Evolutionary conservation across 2,888 invertebrate species (phyloP).

Genomic region (Lacanobia wlatinum): DNA sequence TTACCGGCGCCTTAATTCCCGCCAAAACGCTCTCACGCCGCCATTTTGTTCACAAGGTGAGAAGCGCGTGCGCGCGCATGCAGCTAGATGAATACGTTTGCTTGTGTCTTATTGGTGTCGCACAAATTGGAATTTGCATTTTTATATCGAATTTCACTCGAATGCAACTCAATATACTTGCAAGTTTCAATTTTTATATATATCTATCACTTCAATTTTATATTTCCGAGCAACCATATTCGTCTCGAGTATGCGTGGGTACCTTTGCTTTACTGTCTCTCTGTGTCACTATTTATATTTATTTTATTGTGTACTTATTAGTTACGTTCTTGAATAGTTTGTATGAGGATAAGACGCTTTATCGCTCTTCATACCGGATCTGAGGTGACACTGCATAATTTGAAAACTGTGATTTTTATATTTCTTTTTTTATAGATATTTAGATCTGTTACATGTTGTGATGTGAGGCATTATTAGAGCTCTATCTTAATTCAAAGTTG

Average conservation of each 20-base stretch:
- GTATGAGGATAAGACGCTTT: conserved; percentile 82
- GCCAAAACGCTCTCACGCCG: conserved; percentile 88
- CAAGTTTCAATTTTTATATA: conserved; percentile 53
- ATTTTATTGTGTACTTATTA: conserved; percentile 89
- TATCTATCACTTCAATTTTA: conserved; percentile 51
- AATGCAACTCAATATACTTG: conserved; percentile 52
- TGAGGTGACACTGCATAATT: conserved; percentile 90
- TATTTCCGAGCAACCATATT: conserved; percentile 78
- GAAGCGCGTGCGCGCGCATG: conserved; percentile 86
- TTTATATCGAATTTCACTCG: conserved; percentile 52
- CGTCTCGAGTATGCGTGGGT: conserved; percentile 82
- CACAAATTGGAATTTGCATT: conserved; percentile 60
- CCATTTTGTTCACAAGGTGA: conserved; percentile 91
- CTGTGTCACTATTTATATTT: conserved; percentile 86
- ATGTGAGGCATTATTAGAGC: conserved; percentile 80
- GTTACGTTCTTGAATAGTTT: conserved; percentile 82
- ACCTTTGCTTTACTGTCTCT: conserved; percentile 88
- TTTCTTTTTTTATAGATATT: conserved; percentile 85
- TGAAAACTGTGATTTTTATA: conserved; percentile 90
- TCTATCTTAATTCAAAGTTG: conserved; percentile 70
- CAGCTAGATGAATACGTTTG: conserved; percentile 81
- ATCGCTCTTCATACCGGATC: conserved; percentile 86
- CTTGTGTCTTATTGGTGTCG: conserved; percentile 68
- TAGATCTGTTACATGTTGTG: conserved; percentile 90
- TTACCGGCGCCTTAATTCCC: conserved; percentile 93